Percentiles rank a stretch among this genome's conserved stretches.
These are phyloP conservation scores for Myotis findleyi DNA, from an alignment of 2,797 vertebrate species.

Conservation along the genomic window DNA sequence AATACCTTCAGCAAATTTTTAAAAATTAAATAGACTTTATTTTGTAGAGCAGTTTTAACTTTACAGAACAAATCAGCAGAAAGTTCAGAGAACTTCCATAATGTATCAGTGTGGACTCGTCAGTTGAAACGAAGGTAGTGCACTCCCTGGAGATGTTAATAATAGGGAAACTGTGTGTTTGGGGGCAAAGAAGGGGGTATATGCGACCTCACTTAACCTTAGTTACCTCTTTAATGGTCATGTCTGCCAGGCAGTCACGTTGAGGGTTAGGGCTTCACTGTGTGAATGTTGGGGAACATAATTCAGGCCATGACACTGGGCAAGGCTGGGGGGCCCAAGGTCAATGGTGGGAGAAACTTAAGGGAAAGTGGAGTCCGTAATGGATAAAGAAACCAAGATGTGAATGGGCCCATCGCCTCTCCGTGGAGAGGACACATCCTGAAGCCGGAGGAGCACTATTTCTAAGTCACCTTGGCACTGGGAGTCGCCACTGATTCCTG, in stretches of 20 bases:
- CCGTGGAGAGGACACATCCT: neutral
- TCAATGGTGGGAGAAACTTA: fast-evolving
- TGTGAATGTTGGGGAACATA: neutral
- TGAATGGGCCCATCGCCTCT: neutral
- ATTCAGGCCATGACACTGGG: too few relatives aligned
- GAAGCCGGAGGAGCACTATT: fast-evolving
- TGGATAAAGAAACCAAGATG: fast-evolving
- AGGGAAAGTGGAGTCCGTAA: fast-evolving
- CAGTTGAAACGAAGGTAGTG: neutral
- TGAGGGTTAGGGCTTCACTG: fast-evolving
- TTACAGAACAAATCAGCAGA: neutral
- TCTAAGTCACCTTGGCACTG: fast-evolving
- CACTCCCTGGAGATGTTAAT: neutral
- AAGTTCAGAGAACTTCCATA: neutral
- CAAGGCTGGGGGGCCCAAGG: neutral
- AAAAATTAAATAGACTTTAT: neutral
- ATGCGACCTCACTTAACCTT: neutral
- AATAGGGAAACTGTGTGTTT: neutral
- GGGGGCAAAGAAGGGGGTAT: neutral
- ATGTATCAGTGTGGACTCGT: neutral
- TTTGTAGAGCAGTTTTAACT: neutral
- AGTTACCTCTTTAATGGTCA: fast-evolving
- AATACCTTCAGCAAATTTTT: neutral
- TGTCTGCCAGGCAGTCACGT: neutral
- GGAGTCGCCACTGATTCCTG: fast-evolving